These are phyloP conservation scores for Pseudomugil tenellus DNA, from an alignment of 2,797 vertebrate species.

Conservation along the genomic window DNA sequence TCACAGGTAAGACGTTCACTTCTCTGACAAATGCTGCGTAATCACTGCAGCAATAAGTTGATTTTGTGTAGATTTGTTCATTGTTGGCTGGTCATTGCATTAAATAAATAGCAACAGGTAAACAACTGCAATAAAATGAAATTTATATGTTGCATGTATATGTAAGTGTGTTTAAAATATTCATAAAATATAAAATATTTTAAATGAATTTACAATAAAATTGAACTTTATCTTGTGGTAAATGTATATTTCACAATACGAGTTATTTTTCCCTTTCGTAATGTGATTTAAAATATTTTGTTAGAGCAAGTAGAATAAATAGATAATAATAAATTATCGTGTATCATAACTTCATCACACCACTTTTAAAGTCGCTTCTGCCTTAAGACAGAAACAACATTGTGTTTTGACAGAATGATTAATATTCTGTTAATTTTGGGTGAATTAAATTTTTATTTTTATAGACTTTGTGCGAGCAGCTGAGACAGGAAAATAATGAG, in stretches of 20 bases:
- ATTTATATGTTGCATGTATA: too few relatives aligned
- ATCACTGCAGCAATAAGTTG: neutral
- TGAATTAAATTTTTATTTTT: neutral
- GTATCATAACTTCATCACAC: neutral
- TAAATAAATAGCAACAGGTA: neutral
- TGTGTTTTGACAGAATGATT: neutral
- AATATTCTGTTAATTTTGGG: conserved; percentile 8
- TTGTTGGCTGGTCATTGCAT: neutral
- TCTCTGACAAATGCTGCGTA: neutral
- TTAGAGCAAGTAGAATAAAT: neutral
- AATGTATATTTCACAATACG: neutral
- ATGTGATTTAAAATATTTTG: neutral
- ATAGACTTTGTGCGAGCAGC: conserved; percentile 94
- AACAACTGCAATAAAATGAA: neutral
- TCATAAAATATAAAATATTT: too few relatives aligned
- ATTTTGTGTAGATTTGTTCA: too few relatives aligned
- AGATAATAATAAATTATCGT: neutral
- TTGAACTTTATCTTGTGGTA: neutral
- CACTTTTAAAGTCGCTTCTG: neutral
- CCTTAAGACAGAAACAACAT: neutral
- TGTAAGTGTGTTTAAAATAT: too few relatives aligned
- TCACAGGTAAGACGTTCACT: neutral
- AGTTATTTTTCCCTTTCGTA: neutral
- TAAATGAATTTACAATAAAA: too few relatives aligned
- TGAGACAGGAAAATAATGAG: conserved; percentile 94